phyloP scores from a whole-genome alignment of 2,797 vertebrate species.

The Champsocephalus esox region DNA sequence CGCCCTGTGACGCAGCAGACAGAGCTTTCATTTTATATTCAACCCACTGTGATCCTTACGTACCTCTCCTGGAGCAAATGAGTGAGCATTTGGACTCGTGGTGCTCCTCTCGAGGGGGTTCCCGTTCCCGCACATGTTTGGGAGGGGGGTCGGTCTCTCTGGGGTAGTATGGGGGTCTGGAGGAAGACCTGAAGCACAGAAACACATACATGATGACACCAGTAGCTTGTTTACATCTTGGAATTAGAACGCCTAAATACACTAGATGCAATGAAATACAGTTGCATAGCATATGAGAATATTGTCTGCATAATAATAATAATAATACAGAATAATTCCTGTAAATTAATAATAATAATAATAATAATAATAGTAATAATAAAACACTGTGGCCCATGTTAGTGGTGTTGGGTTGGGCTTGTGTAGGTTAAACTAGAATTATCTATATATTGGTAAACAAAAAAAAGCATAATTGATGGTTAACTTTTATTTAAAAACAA shows the following conservation, averaged over 20 bases:
- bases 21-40: neutral
- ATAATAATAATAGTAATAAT: too few relatives aligned
- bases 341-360: too few relatives aligned
- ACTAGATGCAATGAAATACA: neutral
- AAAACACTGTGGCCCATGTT: too few relatives aligned
- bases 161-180: constrained; percentile 64
- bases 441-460: neutral
- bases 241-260: neutral
- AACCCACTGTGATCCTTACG: neutral
- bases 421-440: neutral
- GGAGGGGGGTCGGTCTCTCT: constrained; percentile 48
- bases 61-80: constrained; percentile 85
- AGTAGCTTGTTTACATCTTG: neutral
- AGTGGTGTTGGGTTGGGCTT: neutral
- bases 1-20: constrained; percentile 13
- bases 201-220: neutral
- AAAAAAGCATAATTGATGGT: too few relatives aligned
- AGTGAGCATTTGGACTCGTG: constrained; percentile 75
- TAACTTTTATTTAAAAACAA: too few relatives aligned
- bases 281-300: neutral
- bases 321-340: too few relatives aligned
- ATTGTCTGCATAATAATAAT: too few relatives aligned
- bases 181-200: constrained; percentile 68
- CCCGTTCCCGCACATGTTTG: constrained; percentile 57
- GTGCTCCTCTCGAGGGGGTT: constrained; percentile 47